These are phyloP conservation scores for Oxyura jamaicensis DNA, from an alignment of 2,113 vertebrate species.

Conservation along the genomic window DNA sequence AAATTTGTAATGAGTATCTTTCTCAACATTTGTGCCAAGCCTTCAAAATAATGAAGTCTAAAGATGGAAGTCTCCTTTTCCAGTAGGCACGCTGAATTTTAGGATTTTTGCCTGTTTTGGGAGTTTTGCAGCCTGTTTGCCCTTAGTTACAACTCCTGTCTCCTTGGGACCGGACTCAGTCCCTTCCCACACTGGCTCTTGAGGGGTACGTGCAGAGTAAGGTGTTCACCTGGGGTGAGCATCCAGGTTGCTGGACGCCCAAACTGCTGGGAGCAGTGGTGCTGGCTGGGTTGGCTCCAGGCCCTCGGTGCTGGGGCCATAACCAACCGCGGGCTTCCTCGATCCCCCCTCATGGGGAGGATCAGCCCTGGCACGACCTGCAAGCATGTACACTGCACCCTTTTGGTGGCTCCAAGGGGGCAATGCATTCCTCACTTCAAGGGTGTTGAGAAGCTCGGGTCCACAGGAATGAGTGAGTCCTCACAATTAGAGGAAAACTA, in stretches of 20 bases:
- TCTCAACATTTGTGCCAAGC: background rate
- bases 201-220: accelerated
- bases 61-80: background rate
- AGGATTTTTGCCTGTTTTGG: background rate
- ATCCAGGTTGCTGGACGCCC: background rate
- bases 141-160: background rate
- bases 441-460: background rate
- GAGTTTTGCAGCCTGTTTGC: background rate
- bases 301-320: background rate
- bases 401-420: background rate
- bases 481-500: background rate
- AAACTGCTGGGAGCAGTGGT: background rate
- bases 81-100: background rate
- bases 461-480: background rate
- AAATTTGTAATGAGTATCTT: background rate
- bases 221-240: too few species aligned
- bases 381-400: background rate
- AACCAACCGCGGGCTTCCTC: background rate
- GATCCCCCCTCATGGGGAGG: background rate
- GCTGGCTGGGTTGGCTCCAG: background rate
- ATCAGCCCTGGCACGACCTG: background rate
- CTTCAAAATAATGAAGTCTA: background rate
- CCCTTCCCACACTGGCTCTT: accelerated
- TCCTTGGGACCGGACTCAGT: background rate
- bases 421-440: background rate